These are phyloP conservation scores for Musca vetustissima DNA, from an alignment of 1,140 invertebrate genomes.

Conservation along the genomic window DNA sequence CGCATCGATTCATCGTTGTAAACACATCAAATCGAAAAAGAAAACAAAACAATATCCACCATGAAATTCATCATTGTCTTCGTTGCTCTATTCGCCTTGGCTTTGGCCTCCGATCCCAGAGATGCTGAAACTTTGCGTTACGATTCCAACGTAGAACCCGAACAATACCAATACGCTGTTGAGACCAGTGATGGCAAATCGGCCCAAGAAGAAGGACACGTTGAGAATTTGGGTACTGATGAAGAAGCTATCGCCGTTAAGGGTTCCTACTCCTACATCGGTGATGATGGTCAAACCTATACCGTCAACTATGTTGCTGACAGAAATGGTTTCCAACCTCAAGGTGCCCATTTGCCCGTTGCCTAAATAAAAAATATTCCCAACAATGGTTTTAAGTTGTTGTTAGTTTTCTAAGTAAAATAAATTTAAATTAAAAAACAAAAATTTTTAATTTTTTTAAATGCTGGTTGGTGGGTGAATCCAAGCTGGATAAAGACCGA, in stretches of 20 bases:
- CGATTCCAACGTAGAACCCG: slow-evolving; percentile 53
- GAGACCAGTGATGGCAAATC: slow-evolving; percentile 69
- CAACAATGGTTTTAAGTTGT: no score
- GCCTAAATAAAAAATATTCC: slow-evolving; percentile 42
- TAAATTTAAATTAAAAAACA: no score
- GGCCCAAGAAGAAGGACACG: slow-evolving; percentile 58
- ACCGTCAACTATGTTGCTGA: slow-evolving; percentile 62
- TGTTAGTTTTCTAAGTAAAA: no score
- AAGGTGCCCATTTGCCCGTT: slow-evolving; percentile 66
- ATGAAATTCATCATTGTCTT: slow-evolving; percentile 35
- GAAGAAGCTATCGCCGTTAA: slow-evolving; percentile 61
- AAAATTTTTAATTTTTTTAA: no score
- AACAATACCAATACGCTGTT: slow-evolving; percentile 43
- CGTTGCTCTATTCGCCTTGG: slow-evolving; percentile 27
- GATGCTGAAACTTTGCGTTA: slow-evolving; percentile 57
- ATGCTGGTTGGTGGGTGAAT: no score
- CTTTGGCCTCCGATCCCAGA: slow-evolving; percentile 29
- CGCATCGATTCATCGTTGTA: not conserved
- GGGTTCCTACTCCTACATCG: slow-evolving; percentile 66
- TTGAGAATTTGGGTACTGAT: slow-evolving; percentile 62
- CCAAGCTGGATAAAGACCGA: no score
- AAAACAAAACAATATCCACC: no score
- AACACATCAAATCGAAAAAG: slow-evolving; percentile 24
- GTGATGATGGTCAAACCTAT: slow-evolving; percentile 66
- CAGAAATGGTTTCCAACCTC: slow-evolving; percentile 62